Percentiles rank a stretch among this genome's conserved stretches.
Conservation (phyloP, 1,140 invertebrate genomes). For the Muscidifurax raptorellus region DNA sequence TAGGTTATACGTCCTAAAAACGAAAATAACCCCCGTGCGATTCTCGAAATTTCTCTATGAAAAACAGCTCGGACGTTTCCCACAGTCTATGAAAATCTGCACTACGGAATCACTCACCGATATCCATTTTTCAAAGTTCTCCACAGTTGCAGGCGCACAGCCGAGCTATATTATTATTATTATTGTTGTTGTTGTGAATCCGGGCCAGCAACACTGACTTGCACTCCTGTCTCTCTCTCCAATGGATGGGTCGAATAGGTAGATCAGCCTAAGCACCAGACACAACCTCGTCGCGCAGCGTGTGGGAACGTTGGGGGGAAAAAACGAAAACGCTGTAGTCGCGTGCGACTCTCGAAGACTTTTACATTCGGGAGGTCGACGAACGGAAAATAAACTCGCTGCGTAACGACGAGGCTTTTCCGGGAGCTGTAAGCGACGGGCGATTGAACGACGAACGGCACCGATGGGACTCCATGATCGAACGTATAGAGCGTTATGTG, state of each 20-base stretch:
- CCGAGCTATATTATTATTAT: not conserved
- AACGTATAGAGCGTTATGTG: too few relatives aligned
- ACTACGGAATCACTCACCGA: conserved; percentile 15
- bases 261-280: not conserved
- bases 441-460: too few relatives aligned
- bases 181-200: conserved; percentile 30
- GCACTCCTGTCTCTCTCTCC: not conserved
- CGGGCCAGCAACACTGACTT: conserved; percentile 22
- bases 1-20: too few relatives aligned
- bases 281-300: too few relatives aligned
- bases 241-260: not conserved
- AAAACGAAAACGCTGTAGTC: not conserved
- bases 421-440: too few relatives aligned
- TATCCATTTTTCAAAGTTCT: conserved; percentile 42
- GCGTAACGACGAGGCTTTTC: too few relatives aligned
- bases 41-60: too few relatives aligned
- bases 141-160: conserved; percentile 11
- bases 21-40: too few relatives aligned
- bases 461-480: too few relatives aligned
- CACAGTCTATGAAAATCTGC: too few relatives aligned
- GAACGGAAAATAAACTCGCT: not conserved
- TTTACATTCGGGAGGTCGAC: not conserved
- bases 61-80: not conserved
- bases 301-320: not conserved
- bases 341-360: not conserved